phyloP scores from a whole-genome alignment of 2,888 invertebrate species.

The Boloria selene region DNA sequence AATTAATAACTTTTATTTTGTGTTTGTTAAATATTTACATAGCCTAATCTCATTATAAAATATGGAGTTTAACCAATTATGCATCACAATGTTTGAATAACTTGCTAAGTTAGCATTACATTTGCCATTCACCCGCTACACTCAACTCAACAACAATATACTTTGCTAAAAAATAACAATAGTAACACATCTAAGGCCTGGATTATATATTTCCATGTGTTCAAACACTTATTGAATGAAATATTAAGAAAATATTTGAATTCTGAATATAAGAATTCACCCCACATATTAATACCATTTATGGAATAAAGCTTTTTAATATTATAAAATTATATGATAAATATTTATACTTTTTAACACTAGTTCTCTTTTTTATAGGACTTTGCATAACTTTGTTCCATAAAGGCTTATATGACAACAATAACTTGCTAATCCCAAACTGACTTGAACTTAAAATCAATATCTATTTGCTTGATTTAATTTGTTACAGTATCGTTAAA shows the following conservation, averaged over 20 bases:
- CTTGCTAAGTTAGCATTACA: constrained; percentile 52
- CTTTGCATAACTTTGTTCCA: no score
- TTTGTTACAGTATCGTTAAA: no score
- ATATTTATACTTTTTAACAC: no score
- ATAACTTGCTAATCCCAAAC: no score
- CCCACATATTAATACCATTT: no score
- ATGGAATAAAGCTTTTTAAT: no score
- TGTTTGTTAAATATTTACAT: constrained; percentile 79
- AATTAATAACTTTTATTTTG: constrained; percentile 80
- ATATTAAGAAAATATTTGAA: neutral
- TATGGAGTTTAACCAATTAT: constrained; percentile 78
- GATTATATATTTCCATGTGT: neutral
- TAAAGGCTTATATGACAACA: no score
- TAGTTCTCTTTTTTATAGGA: no score
- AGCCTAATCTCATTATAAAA: constrained; percentile 74
- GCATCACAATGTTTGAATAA: constrained; percentile 73
- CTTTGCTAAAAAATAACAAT: constrained; percentile 65
- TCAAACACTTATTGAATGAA: neutral
- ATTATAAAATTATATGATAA: no score
- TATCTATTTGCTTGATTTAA: no score
- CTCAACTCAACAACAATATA: constrained; percentile 54
- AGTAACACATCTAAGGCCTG: constrained; percentile 69
- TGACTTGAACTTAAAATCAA: no score
- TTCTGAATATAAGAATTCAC: no score
- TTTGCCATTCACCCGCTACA: constrained; percentile 37